A percentile compares a stretch with the other conserved stretches of the same genome.
phyloP scores from a whole-genome alignment of 2,888 invertebrate genomes.

The Sphinx pinastri region DNA sequence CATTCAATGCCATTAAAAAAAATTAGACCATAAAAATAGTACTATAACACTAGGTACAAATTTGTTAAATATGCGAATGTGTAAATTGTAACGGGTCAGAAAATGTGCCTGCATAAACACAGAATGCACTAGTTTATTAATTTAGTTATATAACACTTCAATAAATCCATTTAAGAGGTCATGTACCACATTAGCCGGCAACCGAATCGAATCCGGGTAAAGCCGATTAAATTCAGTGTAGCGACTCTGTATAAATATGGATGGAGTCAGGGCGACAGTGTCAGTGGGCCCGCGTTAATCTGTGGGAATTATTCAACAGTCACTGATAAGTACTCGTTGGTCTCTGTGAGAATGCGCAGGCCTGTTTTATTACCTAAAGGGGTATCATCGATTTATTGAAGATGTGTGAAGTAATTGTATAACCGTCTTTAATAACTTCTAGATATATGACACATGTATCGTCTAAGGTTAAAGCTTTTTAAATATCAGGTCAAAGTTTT shows the following conservation, averaged over 20 bases:
- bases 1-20: too few species aligned
- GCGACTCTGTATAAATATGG: slow-evolving; percentile 49
- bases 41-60: too few species aligned
- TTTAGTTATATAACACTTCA: slow-evolving; percentile 1
- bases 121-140: neutral
- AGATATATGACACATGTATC: too few species aligned
- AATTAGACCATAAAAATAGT: too few species aligned
- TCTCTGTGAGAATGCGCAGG: slow-evolving; percentile 20
- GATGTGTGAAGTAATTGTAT: neutral
- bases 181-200: slow-evolving; percentile 32
- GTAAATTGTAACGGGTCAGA: neutral
- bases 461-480: too few species aligned
- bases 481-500: too few species aligned
- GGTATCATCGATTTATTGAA: neutral
- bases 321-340: slow-evolving; percentile 30
- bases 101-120: neutral
- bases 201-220: slow-evolving; percentile 36
- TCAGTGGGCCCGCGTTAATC: slow-evolving; percentile 50
- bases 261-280: slow-evolving; percentile 47
- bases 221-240: slow-evolving; percentile 47
- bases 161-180: slow-evolving; percentile 26
- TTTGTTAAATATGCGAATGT: neutral
- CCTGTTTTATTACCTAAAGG: slow-evolving; percentile 12
- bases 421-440: too few species aligned
- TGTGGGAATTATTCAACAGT: slow-evolving; percentile 35